Base-by-base conservation (phyloP, 1,140 invertebrate genomes). In the Stegodyphus mimosarum region DNA sequence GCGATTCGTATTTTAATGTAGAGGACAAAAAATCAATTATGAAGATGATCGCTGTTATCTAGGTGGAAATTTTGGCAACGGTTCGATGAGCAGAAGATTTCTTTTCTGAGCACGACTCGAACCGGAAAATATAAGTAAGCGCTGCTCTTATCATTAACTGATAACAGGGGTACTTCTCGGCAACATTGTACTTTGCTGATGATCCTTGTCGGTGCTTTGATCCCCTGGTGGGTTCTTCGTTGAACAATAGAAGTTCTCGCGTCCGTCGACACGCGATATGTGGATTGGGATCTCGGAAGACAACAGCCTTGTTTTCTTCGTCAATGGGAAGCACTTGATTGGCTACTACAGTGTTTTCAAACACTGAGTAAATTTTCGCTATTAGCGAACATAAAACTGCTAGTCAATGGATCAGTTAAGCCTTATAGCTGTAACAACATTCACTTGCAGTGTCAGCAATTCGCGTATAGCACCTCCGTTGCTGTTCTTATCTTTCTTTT, bases 131-230 rank as follows among this genome's bases (percentile, higher is more conserved):
- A 48, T 73, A 83, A 71, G 51, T 73, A 83, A 72, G 48, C 15
- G 18, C 55, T 66, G 55, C 4, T 51, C 71, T 83, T 83, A 83
- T 83, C 80, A 67, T 66, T 66, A 64, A 74, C 71, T 74, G 80
- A 83, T 83, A 83, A 83, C 10, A 74, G 63, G 18, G 64, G 67
- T 52, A 63, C 69, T 60, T 81, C 78, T 71, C 52, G 53, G 70
- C 60, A 83, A 83, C 80, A 83, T 83, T 83, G 80, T 83, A 83
- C 80, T 83, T 63, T 74, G 70, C 50, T 83, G 71, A 71, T 83
- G 80, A 83, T 83, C 80, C 80, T 83, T 83, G 80, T 83, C 80
- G 80, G 70, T 48, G 71, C 80, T 83, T 83, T 83, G 80, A 83
- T 83, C 80, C 80, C 70, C 71, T 52, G n/a, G 70, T 73, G 50